Conservation (phyloP, 2,113 vertebrate genomes). For the Zapus hudsonius region DNA sequence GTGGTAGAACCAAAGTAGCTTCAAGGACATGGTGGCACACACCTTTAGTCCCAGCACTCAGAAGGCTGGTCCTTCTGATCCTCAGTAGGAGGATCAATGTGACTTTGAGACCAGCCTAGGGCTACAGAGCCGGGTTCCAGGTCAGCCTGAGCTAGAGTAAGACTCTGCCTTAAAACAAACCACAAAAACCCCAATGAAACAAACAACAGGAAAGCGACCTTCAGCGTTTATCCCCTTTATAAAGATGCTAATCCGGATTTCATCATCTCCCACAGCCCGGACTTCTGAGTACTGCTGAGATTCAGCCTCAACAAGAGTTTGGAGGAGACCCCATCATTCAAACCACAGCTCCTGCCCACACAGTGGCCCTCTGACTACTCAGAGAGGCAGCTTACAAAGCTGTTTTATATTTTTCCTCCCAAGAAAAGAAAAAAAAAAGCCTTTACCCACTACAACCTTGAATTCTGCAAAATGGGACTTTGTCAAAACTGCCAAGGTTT, state of each 20-base stretch:
- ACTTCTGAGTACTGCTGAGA: not conserved
- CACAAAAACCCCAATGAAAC: too few relatives aligned
- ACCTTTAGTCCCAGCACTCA: too few relatives aligned
- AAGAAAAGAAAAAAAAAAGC: not conserved
- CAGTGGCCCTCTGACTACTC: not conserved
- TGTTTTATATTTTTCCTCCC: not conserved
- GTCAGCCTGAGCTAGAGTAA: too few relatives aligned
- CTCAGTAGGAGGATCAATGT: too few relatives aligned
- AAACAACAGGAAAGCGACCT: too few relatives aligned
- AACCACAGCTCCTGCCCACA: not conserved
- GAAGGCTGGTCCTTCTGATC: too few relatives aligned
- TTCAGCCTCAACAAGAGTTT: not conserved
- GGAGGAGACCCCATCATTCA: not conserved
- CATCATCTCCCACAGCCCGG: not conserved
- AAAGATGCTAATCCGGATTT: not conserved
- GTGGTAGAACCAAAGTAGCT: not conserved
- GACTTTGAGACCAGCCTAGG: too few relatives aligned
- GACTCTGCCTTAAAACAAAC: too few relatives aligned
- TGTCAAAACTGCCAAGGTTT: not conserved
- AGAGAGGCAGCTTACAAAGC: not conserved
- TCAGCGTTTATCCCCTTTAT: not conserved
- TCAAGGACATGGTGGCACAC: too few relatives aligned
- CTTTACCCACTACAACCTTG: not conserved
- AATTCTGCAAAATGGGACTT: not conserved
- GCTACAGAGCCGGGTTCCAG: too few relatives aligned